phyloP scores from a whole-genome alignment of 1,140 invertebrate genomes.

The Leguminivora glycinivorella region DNA sequence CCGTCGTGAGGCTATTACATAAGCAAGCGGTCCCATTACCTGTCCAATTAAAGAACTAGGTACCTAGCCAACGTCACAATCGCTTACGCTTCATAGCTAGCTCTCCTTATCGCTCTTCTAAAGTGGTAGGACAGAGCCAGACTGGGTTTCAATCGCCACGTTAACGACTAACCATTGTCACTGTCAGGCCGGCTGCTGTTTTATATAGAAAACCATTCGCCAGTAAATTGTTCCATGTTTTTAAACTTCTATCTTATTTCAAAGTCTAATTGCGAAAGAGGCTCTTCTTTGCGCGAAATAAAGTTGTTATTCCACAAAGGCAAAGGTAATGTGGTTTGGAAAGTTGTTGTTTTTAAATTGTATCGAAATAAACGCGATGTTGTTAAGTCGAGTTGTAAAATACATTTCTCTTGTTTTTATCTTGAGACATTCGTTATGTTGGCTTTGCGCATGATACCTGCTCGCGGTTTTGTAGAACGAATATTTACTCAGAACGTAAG shows the following conservation, averaged over 20 bases:
- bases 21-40: not conserved
- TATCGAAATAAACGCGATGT: not conserved
- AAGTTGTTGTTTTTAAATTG: conserved; percentile 10
- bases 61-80: too few species aligned
- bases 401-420: not conserved
- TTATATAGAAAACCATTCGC: conserved; percentile 4
- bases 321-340: not conserved
- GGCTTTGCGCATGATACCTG: too few species aligned
- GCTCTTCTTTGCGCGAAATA: not conserved
- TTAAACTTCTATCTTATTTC: not conserved
- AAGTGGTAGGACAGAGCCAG: too few species aligned
- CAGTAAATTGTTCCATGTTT: not conserved
- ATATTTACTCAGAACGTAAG: too few species aligned
- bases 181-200: too few species aligned
- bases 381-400: not conserved
- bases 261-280: conserved; percentile 2
- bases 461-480: too few species aligned
- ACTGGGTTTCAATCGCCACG: too few species aligned
- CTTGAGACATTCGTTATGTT: too few species aligned
- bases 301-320: conserved; percentile 6
- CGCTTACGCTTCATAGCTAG: too few species aligned
- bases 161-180: too few species aligned
- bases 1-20: not conserved
- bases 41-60: not conserved
- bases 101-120: too few species aligned